Conservation (phyloP, 2,797 vertebrate species). For the Lepus oiostolus region DNA sequence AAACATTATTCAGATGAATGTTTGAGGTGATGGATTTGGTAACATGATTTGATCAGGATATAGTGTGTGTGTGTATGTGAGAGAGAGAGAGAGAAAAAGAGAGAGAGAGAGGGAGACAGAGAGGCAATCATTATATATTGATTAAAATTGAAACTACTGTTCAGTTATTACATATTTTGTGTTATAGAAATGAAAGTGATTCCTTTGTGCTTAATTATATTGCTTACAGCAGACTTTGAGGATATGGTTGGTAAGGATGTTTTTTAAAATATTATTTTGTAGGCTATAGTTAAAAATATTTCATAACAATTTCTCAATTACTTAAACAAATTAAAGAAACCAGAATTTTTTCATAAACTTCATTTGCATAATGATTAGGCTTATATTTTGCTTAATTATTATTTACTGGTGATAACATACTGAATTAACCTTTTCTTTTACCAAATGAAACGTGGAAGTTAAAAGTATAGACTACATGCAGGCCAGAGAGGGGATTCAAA, state of each 20-base stretch:
- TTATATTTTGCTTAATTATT: conserved; percentile 10
- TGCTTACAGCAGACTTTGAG: not conserved
- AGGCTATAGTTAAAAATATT: not conserved
- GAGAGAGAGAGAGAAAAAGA: too few relatives aligned
- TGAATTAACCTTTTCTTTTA: conserved; percentile 34
- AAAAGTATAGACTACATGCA: not conserved
- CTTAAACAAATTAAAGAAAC: conserved; percentile 14
- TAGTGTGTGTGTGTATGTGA: too few relatives aligned
- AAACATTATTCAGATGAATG: not conserved
- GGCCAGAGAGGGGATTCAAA: not conserved
- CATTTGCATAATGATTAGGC: not conserved
- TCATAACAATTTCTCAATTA: not conserved
- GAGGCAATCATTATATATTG: too few relatives aligned
- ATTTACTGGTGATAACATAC: not conserved
- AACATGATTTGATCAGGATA: too few relatives aligned
- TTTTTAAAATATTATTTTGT: conserved; percentile 45
- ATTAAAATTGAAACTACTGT: not conserved
- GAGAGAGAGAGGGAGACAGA: too few relatives aligned
- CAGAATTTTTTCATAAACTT: not conserved
- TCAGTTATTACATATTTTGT: not conserved
- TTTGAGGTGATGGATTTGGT: too few relatives aligned
- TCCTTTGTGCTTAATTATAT: not conserved
- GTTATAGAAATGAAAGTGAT: not conserved
- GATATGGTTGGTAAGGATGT: not conserved
- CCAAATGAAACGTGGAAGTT: not conserved